Evolutionary conservation across 1,140 invertebrate species (phyloP).

Genomic region (Zaprionus lachaisei): DNA sequence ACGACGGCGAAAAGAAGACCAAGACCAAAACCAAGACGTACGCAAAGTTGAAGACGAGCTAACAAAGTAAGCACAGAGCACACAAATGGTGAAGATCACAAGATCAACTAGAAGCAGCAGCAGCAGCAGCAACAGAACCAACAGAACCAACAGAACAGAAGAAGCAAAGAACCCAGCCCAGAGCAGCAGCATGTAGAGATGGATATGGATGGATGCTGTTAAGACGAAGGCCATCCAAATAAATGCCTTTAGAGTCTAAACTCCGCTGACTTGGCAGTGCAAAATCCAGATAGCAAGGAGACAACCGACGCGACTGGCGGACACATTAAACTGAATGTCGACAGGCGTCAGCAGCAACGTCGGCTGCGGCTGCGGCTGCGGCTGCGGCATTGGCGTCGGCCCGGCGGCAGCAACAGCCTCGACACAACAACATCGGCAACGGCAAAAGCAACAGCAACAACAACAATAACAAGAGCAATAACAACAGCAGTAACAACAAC

Average conservation of each 20-base stretch:
- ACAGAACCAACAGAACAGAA: slow-evolving; percentile 4
- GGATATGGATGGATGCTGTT: slow-evolving; percentile 81
- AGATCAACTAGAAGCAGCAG: slow-evolving; percentile 70
- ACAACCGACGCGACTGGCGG: slow-evolving; percentile 49
- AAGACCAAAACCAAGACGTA: slow-evolving; percentile 17
- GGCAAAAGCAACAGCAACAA: slow-evolving; percentile 25
- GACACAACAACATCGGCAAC: slow-evolving; percentile 28
- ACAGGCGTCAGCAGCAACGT: slow-evolving; percentile 41
- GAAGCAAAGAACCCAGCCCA: slow-evolving; percentile 25
- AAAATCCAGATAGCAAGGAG: slow-evolving; percentile 76
- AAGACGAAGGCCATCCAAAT: slow-evolving; percentile 81
- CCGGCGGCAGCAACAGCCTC: slow-evolving; percentile 38
- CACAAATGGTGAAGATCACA: slow-evolving; percentile 72
- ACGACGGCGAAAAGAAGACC: slow-evolving; percentile 10
- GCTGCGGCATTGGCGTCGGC: neutral
- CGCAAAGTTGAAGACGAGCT: slow-evolving; percentile 24
- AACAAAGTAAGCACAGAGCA: slow-evolving; percentile 50
- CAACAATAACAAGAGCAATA: slow-evolving; percentile 6
- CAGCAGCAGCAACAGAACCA: slow-evolving; percentile 19
- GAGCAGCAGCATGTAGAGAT: slow-evolving; percentile 59
- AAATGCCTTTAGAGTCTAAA: slow-evolving; percentile 35
- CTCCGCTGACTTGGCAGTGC: slow-evolving; percentile 11
- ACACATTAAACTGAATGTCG: slow-evolving; percentile 76
- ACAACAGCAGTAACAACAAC: slow-evolving; percentile 22
- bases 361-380: neutral